These are phyloP conservation scores for Alectura lathami DNA, from an alignment of 2,113 vertebrate genomes.

Conservation along the genomic window DNA sequence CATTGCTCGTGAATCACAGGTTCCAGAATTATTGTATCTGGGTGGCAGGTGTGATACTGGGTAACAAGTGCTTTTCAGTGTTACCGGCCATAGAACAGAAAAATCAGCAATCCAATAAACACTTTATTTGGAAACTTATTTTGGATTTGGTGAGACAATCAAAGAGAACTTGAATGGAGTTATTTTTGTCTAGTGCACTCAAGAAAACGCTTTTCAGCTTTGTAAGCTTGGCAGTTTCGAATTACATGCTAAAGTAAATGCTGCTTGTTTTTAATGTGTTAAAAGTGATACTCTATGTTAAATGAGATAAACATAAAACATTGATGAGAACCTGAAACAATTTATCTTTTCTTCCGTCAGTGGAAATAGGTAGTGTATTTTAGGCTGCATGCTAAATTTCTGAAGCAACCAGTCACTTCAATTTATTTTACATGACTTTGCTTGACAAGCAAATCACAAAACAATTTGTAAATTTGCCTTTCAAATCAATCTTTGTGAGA, in stretches of 20 bases:
- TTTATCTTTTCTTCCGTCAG: not conserved
- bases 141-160: not conserved
- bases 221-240: not conserved
- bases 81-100: not conserved
- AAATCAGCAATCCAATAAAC: not conserved
- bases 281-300: not conserved
- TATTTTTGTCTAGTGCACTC: not conserved
- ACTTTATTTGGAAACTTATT: not conserved
- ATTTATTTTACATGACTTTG: not conserved
- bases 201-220: not conserved
- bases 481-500: not conserved
- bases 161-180: not conserved
- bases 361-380: not conserved
- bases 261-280: not conserved
- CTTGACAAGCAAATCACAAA: not conserved
- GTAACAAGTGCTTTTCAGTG: not conserved
- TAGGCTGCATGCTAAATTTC: not conserved
- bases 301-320: not conserved
- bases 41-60: not conserved
- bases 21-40: not conserved
- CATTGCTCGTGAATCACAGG: not conserved
- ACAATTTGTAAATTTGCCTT: not conserved
- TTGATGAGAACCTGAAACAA: not conserved
- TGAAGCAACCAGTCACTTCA: not conserved
- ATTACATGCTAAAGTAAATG: not conserved